Evolutionary conservation across 2,888 invertebrate species (phyloP).

Genomic region (Diarsia mendica): DNA sequence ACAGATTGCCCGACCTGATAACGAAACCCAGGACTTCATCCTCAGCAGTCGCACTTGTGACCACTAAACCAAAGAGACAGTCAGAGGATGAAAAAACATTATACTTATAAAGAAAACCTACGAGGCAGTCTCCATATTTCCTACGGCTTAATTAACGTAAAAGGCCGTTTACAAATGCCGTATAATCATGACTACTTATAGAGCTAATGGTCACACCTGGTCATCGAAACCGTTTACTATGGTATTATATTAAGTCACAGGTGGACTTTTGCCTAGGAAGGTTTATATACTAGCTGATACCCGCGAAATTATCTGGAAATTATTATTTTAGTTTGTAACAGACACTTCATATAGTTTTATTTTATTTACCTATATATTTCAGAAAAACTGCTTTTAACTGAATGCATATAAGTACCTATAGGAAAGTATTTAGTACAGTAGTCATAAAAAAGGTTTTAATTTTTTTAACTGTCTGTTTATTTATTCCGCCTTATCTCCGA

Average conservation of each 20-base stretch:
- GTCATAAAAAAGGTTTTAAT: no score
- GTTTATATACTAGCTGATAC: background rate
- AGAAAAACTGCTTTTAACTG: no score
- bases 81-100: no score
- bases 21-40: background rate
- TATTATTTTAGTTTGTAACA: no score
- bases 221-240: background rate
- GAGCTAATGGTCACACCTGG: slow-evolving; percentile 30
- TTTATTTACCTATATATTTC: no score
- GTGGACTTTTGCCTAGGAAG: background rate
- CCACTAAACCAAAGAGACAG: no score
- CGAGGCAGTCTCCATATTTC: background rate
- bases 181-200: slow-evolving; percentile 20
- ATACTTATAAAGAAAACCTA: background rate
- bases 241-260: slow-evolving; percentile 25
- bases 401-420: no score
- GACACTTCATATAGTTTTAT: no score
- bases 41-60: background rate
- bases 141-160: background rate
- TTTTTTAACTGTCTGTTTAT: no score
- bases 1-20: background rate
- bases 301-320: no score
- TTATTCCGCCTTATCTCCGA: no score
- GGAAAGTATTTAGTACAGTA: no score
- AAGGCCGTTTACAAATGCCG: background rate